Base-by-base conservation (phyloP, 2,113 vertebrate species). In the Oceanites oceanicus region DNA sequence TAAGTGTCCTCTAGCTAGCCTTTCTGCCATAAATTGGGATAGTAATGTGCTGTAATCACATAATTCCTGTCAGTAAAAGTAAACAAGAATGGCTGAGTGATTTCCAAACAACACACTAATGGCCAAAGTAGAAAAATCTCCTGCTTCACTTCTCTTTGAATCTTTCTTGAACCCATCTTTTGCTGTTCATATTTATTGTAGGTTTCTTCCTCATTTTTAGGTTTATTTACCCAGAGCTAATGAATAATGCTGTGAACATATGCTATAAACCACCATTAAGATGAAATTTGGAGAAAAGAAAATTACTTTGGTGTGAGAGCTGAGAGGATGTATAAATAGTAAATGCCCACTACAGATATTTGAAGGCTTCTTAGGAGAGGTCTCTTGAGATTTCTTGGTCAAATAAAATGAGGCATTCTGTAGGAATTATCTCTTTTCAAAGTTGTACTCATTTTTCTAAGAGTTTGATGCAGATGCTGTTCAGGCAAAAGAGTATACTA, bases 191-290 rank as follows among this genome's bases (percentile, higher is more conserved):
- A 93, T 95, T 96, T 96, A 94, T 90, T 58, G 62, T 61, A 75
- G 61, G 30, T 75, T 96, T 92, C 72, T 6, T 6, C 58, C 81
- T 94, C 94, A 50, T 94, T 96, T 97, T 94, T 94, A 45, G 92
- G 87, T 96, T 97, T 97, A 97, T 97, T 96, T 97, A 95, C 90
- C 85, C 93, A 29, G 45, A 96, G 87, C 85, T 97, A 96, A 96
- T 94, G 96, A 96, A 96, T 95, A 96, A 96, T 52, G 3, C 55
- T 30, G 59, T 50, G 94, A 96, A 86, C 93, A 96, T 94, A 94
- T 85, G 92, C 93, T 90, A 86, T 95, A 96, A 97, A 96, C 70
- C 87, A 96, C 94, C 93, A 96, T 97, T 96, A 97, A 95, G 96
- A 88, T 88, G 94, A 96, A 96, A 96, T 95, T 49, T 86, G 93